Evolutionary conservation across 2,113 vertebrate species (phyloP).

Genomic region (Macquaria ambigua): DNA sequence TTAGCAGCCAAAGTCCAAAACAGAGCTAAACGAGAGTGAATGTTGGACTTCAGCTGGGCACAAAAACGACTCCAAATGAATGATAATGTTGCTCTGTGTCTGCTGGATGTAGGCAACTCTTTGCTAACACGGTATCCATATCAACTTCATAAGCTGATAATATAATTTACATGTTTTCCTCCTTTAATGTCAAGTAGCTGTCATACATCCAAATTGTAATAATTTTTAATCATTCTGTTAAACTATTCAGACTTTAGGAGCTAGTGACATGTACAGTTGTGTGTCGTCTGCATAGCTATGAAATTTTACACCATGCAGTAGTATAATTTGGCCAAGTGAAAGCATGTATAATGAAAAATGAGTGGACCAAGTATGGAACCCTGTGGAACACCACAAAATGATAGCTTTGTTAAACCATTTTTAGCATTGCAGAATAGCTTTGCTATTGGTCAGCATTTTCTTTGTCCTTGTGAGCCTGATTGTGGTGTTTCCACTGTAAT

Average conservation of each 20-base stretch:
- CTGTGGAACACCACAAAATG: not conserved
- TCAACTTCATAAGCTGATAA: no score
- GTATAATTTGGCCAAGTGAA: not conserved
- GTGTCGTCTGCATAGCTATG: not conserved
- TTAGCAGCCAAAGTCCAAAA: not conserved
- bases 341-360: not conserved
- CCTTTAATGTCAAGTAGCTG: not conserved
- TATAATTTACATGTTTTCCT: no score
- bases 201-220: not conserved
- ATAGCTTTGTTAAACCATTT: not conserved
- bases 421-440: not conserved
- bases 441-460: no score
- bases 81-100: no score
- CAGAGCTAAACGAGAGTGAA: not conserved
- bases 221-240: not conserved
- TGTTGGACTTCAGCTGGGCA: not conserved
- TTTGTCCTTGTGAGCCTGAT: not conserved
- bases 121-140: no score
- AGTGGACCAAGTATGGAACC: not conserved
- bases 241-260: not conserved
- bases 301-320: not conserved
- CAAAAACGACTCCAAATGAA: not conserved
- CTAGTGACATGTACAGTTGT: not conserved
- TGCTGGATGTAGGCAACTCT: no score
- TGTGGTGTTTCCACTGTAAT: not conserved